Evolutionary conservation across 2,797 vertebrate genomes (phyloP).

Genomic region (Apogon hyalosoma): DNA sequence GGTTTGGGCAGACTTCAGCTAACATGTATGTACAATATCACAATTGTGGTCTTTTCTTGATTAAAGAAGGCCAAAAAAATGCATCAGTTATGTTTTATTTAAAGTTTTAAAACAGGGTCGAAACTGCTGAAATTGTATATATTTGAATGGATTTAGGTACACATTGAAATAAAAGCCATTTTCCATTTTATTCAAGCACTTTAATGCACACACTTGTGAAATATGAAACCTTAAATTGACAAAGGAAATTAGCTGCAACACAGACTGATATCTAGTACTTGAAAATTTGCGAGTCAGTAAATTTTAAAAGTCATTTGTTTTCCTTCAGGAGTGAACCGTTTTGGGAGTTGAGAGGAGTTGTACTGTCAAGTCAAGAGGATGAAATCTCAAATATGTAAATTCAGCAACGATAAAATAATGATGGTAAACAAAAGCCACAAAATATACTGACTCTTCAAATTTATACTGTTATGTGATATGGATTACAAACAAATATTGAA

Average conservation of each 20-base stretch:
- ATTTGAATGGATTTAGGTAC: conserved; percentile 27
- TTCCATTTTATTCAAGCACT: conserved; percentile 37
- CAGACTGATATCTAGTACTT: conserved; percentile 37
- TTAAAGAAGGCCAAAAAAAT: conserved; percentile 41
- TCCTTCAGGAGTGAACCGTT: conserved; percentile 2
- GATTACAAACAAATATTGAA: background rate
- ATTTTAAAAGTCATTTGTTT: conserved; percentile 14
- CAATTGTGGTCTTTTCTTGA: conserved; percentile 19
- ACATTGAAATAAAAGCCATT: conserved; percentile 28
- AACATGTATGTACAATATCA: conserved; percentile 43
- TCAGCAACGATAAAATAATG: conserved; percentile 11
- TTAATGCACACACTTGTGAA: conserved; percentile 32
- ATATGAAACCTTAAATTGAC: conserved; percentile 37
- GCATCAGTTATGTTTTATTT: conserved; percentile 41
- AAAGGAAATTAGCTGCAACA: conserved; percentile 51
- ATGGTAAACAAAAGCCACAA: background rate
- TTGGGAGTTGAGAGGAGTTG: conserved; percentile 21
- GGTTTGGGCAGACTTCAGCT: conserved; percentile 46
- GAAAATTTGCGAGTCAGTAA: conserved; percentile 53
- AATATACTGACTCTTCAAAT: background rate
- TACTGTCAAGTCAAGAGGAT: conserved; percentile 7
- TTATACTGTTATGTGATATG: background rate
- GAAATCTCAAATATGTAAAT: conserved; percentile 36
- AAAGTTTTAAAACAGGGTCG: conserved; percentile 22
- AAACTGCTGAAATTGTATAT: conserved; percentile 49